Evolutionary conservation across 2,113 vertebrate genomes (phyloP), one percentile per base, ranked within the genome.

Genomic region (Coryphaenoides rupestris): DNA sequence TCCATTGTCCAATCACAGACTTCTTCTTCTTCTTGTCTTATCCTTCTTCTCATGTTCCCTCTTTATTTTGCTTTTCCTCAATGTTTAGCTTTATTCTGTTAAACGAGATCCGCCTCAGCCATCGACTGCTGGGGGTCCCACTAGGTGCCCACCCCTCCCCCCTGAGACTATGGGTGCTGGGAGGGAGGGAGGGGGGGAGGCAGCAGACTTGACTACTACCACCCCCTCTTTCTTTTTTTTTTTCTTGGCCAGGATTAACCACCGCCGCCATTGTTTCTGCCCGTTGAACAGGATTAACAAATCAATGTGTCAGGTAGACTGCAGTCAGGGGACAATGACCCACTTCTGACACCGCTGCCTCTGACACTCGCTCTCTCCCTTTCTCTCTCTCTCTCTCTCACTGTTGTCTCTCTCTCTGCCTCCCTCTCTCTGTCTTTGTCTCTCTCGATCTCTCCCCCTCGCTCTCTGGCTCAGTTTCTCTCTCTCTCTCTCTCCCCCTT

Each of bases 261-360:
- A 79, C 80, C 85, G n/a, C n/a, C 73, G 57, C 84, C 83, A 86
- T 89, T 89, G 88, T 89, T 91, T 92, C 89, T 91, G 89, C 89
- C 85, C 75, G 70, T 89, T 91, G 85, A 89, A 88, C 89, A 89
- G 84, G 86, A 90, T 91, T 89, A 91, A 86, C 88, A 88, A 91
- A 90, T 92, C 86, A 90, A 86, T 88, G 86, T 90, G 90, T 92
- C 89, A 90, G 89, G 88, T 90, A 89, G 85, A 83, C 88, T 86
- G 86, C 84, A 84, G 87, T 88, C 84, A 87, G 78, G 84, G 89
- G 88, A 90, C 86, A 90, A 89, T 89, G 89, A 89, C 90, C 89
- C 89, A 89, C 69, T 91, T 90, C 85, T 87, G 84, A 88, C 86
- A 86, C 86, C 80, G 54, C 33, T 40, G 33, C 9, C 64, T 58